A percentile compares a stretch with the other conserved stretches of the same genome.
Evolutionary conservation across 1,140 invertebrate genomes (phyloP).

Genomic region (Eubasilissa regina): DNA sequence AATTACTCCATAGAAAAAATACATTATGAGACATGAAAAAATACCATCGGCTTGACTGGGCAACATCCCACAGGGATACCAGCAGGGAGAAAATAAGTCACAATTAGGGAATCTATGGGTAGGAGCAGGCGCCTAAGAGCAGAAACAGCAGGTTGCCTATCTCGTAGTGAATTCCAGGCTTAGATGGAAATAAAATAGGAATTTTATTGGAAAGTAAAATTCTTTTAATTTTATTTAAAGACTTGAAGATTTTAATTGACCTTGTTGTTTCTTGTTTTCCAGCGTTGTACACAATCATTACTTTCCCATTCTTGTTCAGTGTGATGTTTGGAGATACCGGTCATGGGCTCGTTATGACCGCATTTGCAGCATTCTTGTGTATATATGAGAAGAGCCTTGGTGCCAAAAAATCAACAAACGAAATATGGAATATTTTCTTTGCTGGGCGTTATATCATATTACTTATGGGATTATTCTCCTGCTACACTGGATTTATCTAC

Average conservation of each 20-base stretch:
- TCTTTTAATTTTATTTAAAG: no score
- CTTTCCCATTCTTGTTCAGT: constrained; percentile 98
- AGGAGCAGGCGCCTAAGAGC: no score
- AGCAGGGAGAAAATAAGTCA: no score
- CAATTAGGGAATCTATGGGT: no score
- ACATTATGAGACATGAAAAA: no score
- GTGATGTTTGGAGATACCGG: constrained; percentile 99
- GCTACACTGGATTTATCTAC: constrained; percentile 98
- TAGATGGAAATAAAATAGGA: no score
- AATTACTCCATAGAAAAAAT: no score
- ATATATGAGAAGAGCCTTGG: constrained; percentile 80
- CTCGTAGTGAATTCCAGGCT: no score
- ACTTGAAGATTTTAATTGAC: background rate
- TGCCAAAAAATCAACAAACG: constrained; percentile 78
- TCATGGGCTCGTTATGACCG: constrained; percentile 87
- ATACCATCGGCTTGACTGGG: no score
- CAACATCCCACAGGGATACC: no score
- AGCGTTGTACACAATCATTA: constrained; percentile 95
- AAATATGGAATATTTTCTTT: constrained; percentile 98
- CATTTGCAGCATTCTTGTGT: constrained; percentile 86
- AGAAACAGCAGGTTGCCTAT: no score
- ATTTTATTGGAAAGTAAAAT: no score
- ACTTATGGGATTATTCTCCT: constrained; percentile 97
- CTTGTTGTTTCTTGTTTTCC: constrained; percentile 64
- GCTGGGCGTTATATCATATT: constrained; percentile 97